phyloP scores from a whole-genome alignment of 1,140 invertebrate genomes.

The Ephestia elutella region DNA sequence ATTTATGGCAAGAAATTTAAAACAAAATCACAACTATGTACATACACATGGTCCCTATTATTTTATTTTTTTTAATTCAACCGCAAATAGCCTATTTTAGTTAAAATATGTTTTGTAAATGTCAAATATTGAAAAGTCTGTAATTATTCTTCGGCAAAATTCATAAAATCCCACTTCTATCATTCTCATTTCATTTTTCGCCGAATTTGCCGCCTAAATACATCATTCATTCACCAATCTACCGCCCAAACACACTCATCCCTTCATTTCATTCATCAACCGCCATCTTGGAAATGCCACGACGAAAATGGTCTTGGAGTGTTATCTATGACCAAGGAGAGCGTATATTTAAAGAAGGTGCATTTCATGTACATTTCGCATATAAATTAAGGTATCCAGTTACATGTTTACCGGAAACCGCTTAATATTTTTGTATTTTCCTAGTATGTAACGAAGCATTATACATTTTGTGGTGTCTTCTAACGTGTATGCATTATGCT shows the following conservation, averaged over 20 bases:
- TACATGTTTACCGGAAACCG: constrained; percentile 55
- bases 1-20: no score
- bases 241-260: not conserved
- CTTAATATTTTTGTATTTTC: constrained; percentile 74
- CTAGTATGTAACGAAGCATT: constrained; percentile 67
- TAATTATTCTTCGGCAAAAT: no score
- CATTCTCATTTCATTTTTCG: not conserved
- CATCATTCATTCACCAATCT: not conserved
- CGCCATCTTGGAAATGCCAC: constrained; percentile 31
- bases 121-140: no score
- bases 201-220: no score
- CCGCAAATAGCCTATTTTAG: no score
- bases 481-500: constrained; percentile 71
- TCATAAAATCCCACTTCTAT: not conserved
- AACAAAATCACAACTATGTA: no score
- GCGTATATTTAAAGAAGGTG: constrained; percentile 34
- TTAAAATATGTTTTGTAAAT: no score
- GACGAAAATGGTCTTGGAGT: constrained; percentile 48
- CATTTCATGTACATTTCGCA: constrained; percentile 48
- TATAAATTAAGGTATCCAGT: constrained; percentile 44
- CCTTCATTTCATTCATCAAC: constrained; percentile 1
- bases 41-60: no score
- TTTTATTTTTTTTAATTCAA: no score
- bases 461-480: constrained; percentile 64
- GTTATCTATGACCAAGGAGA: constrained; percentile 51